These are phyloP conservation scores for Hymenopus coronatus DNA, from an alignment of 2,888 invertebrate species.

Conservation along the genomic window DNA sequence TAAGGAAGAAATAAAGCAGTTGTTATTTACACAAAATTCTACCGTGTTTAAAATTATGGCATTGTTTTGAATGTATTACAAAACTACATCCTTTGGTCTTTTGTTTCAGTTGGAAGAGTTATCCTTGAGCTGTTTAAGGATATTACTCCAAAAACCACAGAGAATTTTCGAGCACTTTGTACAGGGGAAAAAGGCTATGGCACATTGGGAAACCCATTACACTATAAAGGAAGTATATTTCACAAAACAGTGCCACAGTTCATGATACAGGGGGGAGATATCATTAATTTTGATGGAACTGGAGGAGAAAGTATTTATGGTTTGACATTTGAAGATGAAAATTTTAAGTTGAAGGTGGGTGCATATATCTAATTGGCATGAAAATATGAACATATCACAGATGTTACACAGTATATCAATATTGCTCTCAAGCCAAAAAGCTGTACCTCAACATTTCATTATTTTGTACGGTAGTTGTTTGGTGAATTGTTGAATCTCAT, in stretches of 20 bases:
- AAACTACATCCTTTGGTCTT: no score
- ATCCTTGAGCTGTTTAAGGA: conserved; percentile 83
- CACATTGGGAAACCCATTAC: conserved; percentile 65
- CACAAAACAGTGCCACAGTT: conserved; percentile 82
- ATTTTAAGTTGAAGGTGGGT: conserved; percentile 63
- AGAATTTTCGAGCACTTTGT: conserved; percentile 89
- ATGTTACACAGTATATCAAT: conserved; percentile 17
- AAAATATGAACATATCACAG: conserved; percentile 29
- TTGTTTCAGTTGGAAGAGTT: conserved; percentile 69
- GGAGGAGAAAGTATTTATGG: conserved; percentile 96
- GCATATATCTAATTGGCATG: conserved; percentile 19
- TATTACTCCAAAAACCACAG: conserved; percentile 80
- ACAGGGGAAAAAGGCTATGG: conserved; percentile 86
- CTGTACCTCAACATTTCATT: background rate
- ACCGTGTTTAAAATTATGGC: no score
- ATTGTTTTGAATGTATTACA: no score
- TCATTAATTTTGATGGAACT: conserved; percentile 76
- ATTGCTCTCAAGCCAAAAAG: background rate
- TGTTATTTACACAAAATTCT: no score
- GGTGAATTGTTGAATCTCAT: no score
- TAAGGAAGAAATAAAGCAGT: no score
- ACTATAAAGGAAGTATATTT: conserved; percentile 80
- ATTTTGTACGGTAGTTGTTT: no score
- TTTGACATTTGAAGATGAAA: conserved; percentile 84
- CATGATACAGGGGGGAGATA: conserved; percentile 84